Conservation (phyloP, 1,140 invertebrate genomes). For the Drosophila funebris region DNA sequence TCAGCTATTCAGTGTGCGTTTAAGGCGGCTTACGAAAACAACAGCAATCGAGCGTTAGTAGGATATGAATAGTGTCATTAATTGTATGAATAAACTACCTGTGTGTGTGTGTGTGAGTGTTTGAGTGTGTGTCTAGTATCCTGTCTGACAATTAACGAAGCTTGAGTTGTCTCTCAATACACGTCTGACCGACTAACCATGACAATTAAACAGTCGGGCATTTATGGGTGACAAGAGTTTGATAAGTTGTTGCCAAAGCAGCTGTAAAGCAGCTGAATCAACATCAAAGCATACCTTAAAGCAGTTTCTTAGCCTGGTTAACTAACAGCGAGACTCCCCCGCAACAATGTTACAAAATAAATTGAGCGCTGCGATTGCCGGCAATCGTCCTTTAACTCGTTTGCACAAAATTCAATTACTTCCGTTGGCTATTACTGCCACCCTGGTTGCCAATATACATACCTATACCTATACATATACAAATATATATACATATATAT, state of each 20-base stretch:
- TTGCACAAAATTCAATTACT: constrained; percentile 74
- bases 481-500: constrained; percentile 7
- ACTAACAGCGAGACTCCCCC: not conserved
- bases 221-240: constrained; percentile 52
- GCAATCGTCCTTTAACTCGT: constrained; percentile 72
- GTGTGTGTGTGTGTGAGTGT: not conserved
- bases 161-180: constrained; percentile 31
- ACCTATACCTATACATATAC: not conserved
- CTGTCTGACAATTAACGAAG: constrained; percentile 60
- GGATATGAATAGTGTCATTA: constrained; percentile 39
- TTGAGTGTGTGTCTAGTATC: not conserved
- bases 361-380: constrained; percentile 62
- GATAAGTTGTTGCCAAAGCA: constrained; percentile 20
- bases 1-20: constrained; percentile 14
- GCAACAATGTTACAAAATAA: constrained; percentile 67
- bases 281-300: constrained; percentile 24
- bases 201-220: constrained; percentile 50
- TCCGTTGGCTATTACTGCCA: constrained; percentile 51
- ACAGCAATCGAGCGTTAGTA: not conserved
- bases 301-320: constrained; percentile 12
- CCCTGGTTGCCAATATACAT: constrained; percentile 47
- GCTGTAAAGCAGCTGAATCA: not conserved
- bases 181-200: constrained; percentile 20
- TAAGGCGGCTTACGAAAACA: constrained; percentile 2
- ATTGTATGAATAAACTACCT: constrained; percentile 22